Base-by-base conservation (phyloP, 2,797 vertebrate genomes). In the Parambassis ranga region DNA sequence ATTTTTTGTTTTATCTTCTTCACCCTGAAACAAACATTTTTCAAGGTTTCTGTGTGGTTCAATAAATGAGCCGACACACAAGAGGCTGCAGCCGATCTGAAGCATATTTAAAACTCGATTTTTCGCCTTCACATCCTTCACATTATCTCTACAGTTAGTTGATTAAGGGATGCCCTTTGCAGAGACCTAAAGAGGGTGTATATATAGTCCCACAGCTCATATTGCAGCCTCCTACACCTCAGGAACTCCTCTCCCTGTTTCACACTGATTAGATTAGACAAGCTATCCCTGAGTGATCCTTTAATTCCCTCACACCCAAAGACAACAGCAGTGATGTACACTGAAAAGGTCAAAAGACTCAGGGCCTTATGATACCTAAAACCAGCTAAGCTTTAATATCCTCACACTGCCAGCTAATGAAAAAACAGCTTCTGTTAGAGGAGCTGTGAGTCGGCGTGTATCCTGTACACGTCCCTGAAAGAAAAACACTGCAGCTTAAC, bases 261-360 rank as follows among this genome's bases (percentile, higher is more conserved):
- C 72, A 49, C 52, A 39, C 49, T 79, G 78, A 86, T 84, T 79
- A 81, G 75, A 84, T 70, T 78, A 79, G 76, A 73, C 57, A 60
- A 65, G 62, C 52, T 62, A 64, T 71, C 65, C 69, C 65, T 33
- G 62, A 69, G 57, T 77, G 77, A 84, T 75, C 65, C 83, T 73
- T 77, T 84, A 79, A 86, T 83, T 83, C 79, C 70, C 57, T 65
- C 71, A 71, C 58, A 78, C 55, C 66, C 38, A 71, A 75, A 77
- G 78, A 81, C 76, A 77, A 77, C 75, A 82, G 62, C 66, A 65
- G 43, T 6, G 3, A 50, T 8, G 32, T 37, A 57, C 20, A 14
- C 56, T 37, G 72, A 65, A 83, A 87, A 87, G 82, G 85, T 87
- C 83, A 87, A 67, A 81, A 74, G 71, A 78, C 80, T 56, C 30